phyloP scores from a whole-genome alignment of 1,140 invertebrate species.

The Liolophura sinensis region DNA sequence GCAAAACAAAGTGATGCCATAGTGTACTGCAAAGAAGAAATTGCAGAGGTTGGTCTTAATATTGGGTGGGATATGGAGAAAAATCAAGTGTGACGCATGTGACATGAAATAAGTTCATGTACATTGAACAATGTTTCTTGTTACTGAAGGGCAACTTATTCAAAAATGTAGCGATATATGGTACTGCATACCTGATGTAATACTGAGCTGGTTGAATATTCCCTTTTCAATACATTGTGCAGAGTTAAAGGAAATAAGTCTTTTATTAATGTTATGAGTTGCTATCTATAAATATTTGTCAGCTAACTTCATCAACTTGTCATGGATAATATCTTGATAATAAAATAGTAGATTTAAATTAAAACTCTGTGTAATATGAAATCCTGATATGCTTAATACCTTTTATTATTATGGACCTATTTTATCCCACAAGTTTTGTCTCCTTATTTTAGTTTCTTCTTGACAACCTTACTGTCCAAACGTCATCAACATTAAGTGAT shows the following conservation, averaged over 20 bases:
- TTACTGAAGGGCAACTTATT: no score
- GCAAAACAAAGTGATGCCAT: conserved; percentile 74
- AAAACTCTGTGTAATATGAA: no score
- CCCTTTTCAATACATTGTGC: neutral
- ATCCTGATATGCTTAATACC: no score
- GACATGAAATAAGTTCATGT: conserved; percentile 3
- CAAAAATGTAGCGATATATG: no score
- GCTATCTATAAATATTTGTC: no score
- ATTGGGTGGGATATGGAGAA: conserved; percentile 2
- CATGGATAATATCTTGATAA: no score
- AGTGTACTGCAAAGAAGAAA: conserved; percentile 75
- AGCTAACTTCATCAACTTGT: no score
- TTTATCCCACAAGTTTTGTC: no score
- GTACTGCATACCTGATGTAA: no score
- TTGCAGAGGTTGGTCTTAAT: conserved; percentile 62
- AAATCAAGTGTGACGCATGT: neutral
- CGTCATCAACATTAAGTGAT: conserved; percentile 66
- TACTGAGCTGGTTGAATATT: no score
- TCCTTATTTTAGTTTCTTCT: conserved; percentile 63
- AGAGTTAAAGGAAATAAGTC: neutral
- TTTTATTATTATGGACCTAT: no score
- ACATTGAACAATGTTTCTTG: conserved; percentile 5
- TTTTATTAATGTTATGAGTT: neutral
- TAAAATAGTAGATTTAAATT: neutral
- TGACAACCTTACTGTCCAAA: conserved; percentile 73